These are phyloP conservation scores for Calliopum simillimum DNA, from an alignment of 2,888 invertebrate genomes.

Conservation along the genomic window DNA sequence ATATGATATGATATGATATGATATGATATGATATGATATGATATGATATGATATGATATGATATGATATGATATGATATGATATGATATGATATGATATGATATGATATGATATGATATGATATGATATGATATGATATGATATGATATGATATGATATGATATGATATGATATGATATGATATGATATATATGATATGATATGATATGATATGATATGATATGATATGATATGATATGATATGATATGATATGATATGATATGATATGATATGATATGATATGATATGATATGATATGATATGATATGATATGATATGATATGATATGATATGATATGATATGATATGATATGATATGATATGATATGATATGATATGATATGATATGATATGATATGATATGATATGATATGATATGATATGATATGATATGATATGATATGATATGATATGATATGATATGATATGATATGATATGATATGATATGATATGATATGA, in stretches of 20 bases:
- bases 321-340: too few relatives aligned
- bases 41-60: conserved; percentile 32
- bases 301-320: too few relatives aligned
- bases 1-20: conserved; percentile 28
- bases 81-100: conserved; percentile 30
- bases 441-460: too few relatives aligned
- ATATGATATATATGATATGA: conserved; percentile 27
- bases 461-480: too few relatives aligned
- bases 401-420: too few relatives aligned
- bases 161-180: conserved; percentile 25
- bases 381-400: too few relatives aligned
- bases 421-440: too few relatives aligned
- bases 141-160: conserved; percentile 31
- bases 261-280: conserved; percentile 23
- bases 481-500: too few relatives aligned
- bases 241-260: too few relatives aligned
- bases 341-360: too few relatives aligned
- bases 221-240: conserved; percentile 27
- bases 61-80: conserved; percentile 31
- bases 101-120: conserved; percentile 31
- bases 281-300: conserved; percentile 24
- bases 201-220: conserved; percentile 27
- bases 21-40: conserved; percentile 33
- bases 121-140: conserved; percentile 31
- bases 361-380: too few relatives aligned